Percentiles rank a stretch among this genome's conserved stretches.
Conservation (phyloP, 2,113 vertebrate genomes). For the Gallinago paraguaiae region DNA sequence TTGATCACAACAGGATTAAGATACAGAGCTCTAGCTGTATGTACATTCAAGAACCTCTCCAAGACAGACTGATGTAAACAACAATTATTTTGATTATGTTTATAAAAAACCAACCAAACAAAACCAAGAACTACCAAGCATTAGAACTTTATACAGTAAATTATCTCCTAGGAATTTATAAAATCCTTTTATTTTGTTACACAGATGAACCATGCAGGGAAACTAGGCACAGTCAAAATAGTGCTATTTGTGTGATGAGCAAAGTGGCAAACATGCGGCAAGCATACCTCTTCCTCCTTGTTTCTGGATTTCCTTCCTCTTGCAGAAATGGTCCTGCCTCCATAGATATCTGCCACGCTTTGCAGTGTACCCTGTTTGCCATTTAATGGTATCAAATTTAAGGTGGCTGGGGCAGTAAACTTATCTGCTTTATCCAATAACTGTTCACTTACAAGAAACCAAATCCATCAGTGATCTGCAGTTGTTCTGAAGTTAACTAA, state of each 20-base stretch:
- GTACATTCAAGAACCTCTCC: background rate
- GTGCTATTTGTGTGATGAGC: slow-evolving; percentile 35
- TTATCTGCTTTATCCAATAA: slow-evolving; percentile 52
- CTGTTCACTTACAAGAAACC: slow-evolving; percentile 6
- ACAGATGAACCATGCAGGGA: slow-evolving; percentile 74
- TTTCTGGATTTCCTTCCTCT: slow-evolving; percentile 91
- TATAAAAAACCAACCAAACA: background rate
- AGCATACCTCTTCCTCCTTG: slow-evolving; percentile 98
- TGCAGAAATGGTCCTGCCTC: slow-evolving; percentile 84
- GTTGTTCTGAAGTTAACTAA: background rate
- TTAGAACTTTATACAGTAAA: slow-evolving; percentile 28
- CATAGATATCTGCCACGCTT: slow-evolving; percentile 89
- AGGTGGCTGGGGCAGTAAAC: slow-evolving; percentile 63
- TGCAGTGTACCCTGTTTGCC: slow-evolving; percentile 94
- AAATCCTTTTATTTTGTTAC: slow-evolving; percentile 44
- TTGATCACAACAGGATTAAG: background rate
- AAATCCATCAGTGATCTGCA: slow-evolving; percentile 7
- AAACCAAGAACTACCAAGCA: background rate
- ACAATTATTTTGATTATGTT: slow-evolving; percentile 6
- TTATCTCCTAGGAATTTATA: slow-evolving; percentile 17
- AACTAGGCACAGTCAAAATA: slow-evolving; percentile 45
- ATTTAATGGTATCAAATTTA: slow-evolving; percentile 89
- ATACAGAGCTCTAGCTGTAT: background rate
- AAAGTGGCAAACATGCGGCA: slow-evolving; percentile 77
- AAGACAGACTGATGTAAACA: background rate